Conservation (phyloP, 2,113 vertebrate genomes). For the Sinocyclocheilus anshuiensis region DNA sequence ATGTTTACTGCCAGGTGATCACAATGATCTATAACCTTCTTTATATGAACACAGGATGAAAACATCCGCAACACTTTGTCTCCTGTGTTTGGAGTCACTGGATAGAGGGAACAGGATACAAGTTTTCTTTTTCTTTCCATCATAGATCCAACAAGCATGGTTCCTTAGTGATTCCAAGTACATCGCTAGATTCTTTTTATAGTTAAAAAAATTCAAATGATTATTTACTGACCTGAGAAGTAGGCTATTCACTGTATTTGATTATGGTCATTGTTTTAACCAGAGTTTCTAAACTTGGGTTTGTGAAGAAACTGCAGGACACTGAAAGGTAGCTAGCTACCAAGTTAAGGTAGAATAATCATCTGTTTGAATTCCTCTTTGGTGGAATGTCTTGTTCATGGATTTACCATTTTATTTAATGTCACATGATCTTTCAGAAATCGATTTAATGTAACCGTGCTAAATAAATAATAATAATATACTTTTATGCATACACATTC, state of each 20-base stretch:
- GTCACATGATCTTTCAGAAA: no score
- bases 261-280: neutral
- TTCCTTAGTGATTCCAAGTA: neutral
- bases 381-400: neutral
- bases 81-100: neutral
- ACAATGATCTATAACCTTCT: neutral
- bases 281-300: neutral
- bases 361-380: neutral
- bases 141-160: neutral
- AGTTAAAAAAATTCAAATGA: neutral
- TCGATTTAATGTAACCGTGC: no score
- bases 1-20: neutral
- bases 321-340: neutral
- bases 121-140: neutral
- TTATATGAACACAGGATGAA: neutral
- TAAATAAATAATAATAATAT: no score
- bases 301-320: neutral
- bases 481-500: no score
- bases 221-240: neutral
- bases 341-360: neutral
- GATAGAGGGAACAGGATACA: neutral
- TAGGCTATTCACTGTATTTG: neutral
- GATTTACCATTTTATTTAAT: neutral
- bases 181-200: neutral
- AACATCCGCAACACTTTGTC: neutral